Evolutionary conservation across 2,888 invertebrate genomes (phyloP).

Genomic region (Cephus pygmeus): DNA sequence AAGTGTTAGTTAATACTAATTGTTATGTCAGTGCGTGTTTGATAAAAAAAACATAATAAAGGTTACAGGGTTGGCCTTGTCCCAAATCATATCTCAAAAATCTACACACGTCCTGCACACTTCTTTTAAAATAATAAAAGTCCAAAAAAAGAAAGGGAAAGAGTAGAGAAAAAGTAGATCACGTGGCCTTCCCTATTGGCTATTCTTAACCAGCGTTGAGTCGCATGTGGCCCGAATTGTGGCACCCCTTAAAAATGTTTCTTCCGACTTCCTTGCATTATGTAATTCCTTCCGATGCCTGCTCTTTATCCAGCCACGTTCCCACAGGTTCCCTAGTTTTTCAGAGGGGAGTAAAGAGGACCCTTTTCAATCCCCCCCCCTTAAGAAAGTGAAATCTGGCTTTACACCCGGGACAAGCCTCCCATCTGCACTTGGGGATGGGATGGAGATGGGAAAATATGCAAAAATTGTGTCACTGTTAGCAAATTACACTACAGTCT

Average conservation of each 20-base stretch:
- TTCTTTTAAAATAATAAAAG: constrained; percentile 28
- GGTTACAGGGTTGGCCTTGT: not conserved
- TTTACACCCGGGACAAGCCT: not conserved
- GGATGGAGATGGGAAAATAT: not conserved
- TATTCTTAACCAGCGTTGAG: constrained; percentile 28
- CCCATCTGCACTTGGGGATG: not conserved
- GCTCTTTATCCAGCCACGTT: constrained; percentile 27
- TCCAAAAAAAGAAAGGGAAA: constrained; percentile 9
- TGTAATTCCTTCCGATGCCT: constrained; percentile 20
- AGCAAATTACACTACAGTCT: not conserved
- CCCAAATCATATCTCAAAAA: constrained; percentile 16
- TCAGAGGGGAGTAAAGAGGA: not conserved
- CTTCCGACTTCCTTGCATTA: constrained; percentile 23
- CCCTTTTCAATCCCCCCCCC: not conserved
- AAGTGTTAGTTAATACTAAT: not conserved
- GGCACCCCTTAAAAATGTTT: constrained; percentile 22
- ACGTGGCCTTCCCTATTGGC: constrained; percentile 33
- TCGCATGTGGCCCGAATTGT: constrained; percentile 17
- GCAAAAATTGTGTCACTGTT: not conserved
- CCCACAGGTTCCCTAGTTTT: constrained; percentile 37
- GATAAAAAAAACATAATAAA: not conserved
- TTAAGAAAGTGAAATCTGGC: not conserved
- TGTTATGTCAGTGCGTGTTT: not conserved
- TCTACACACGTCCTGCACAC: constrained; percentile 48
- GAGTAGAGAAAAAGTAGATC: constrained; percentile 35